phyloP scores from a whole-genome alignment of 1,140 invertebrate genomes.

The Scaptomyza montana region DNA sequence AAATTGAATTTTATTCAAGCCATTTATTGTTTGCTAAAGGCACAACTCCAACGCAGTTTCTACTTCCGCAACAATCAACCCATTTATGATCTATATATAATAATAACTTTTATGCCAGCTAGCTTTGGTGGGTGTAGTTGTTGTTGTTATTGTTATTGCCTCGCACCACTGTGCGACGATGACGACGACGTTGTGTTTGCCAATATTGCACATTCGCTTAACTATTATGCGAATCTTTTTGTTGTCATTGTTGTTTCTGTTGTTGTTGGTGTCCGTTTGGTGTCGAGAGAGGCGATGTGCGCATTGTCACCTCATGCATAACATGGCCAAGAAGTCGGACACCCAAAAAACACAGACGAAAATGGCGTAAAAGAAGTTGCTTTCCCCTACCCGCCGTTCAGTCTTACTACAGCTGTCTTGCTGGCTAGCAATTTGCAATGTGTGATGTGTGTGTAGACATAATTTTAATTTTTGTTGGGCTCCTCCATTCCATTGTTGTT shows the following conservation, averaged over 20 bases:
- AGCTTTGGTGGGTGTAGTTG: neutral
- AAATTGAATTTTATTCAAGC: neutral
- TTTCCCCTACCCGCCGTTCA: neutral
- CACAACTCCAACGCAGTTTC: neutral
- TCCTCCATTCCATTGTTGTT: conserved; percentile 27
- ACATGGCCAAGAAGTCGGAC: conserved; percentile 50
- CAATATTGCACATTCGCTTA: conserved; percentile 11
- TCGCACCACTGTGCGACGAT: neutral
- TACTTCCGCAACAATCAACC: neutral
- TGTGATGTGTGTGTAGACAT: conserved; percentile 43
- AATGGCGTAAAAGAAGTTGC: neutral
- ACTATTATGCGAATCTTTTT: conserved; percentile 13
- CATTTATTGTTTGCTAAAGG: neutral
- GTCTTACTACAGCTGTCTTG: neutral
- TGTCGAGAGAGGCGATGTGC: conserved; percentile 40
- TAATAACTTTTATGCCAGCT: too few species aligned
- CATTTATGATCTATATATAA: conserved; percentile 1
- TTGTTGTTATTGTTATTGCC: neutral
- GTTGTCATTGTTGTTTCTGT: neutral
- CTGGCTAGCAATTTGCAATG: conserved; percentile 28
- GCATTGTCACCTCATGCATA: conserved; percentile 70
- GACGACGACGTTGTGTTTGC: neutral
- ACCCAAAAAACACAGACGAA: neutral
- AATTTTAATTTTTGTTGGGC: conserved; percentile 72
- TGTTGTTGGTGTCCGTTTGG: too few species aligned